Evolutionary conservation across 1,140 invertebrate species (phyloP).

Genomic region (Bathynomus jamesi): DNA sequence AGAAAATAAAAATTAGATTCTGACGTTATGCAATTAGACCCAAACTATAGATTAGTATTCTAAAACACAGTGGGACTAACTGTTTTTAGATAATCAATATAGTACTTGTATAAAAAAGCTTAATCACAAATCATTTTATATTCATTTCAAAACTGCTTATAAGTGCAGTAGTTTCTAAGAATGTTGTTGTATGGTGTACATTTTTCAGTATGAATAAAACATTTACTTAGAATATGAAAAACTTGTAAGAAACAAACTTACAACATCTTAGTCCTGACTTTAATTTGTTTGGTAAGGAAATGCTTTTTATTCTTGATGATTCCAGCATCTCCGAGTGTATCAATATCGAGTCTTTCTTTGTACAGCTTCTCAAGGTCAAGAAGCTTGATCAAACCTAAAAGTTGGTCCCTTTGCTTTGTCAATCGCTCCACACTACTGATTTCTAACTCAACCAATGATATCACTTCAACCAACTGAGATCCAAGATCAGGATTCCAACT

Average conservation of each 20-base stretch:
- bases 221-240: too few species aligned
- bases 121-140: too few species aligned
- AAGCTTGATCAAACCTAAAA: constrained; percentile 65
- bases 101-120: too few species aligned
- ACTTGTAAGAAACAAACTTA: too few species aligned
- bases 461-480: constrained; percentile 64
- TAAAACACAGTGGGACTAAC: too few species aligned
- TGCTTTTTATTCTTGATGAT: constrained; percentile 75
- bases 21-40: too few species aligned
- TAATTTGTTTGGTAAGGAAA: constrained; percentile 95
- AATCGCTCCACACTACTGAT: constrained; percentile 69
- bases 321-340: constrained; percentile 84
- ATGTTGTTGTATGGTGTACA: too few species aligned
- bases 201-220: too few species aligned
- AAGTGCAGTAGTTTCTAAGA: too few species aligned
- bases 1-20: constrained; percentile 38
- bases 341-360: constrained; percentile 87
- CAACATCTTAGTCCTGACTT: constrained; percentile 96
- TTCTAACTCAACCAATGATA: constrained; percentile 67
- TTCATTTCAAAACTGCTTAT: too few species aligned
- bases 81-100: too few species aligned
- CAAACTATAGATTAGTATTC: too few species aligned
- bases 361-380: constrained; percentile 54
- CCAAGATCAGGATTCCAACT: constrained; percentile 42
- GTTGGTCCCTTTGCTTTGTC: constrained; percentile 49